These are phyloP conservation scores for Spodoptera frugiperda DNA, from an alignment of 1,140 invertebrate genomes.

Conservation along the genomic window DNA sequence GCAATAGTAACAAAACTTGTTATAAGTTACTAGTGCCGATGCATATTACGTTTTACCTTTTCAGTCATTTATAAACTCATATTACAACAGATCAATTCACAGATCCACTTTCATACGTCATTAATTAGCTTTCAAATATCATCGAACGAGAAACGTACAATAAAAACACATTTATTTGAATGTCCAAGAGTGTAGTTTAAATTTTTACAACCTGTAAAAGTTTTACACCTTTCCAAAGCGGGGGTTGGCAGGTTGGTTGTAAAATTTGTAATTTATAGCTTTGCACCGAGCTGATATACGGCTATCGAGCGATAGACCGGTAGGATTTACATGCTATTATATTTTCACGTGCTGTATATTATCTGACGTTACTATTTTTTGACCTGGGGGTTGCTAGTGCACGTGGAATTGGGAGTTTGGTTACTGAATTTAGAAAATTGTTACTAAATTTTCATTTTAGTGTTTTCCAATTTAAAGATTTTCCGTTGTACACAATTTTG, in stretches of 20 bases:
- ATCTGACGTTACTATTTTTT: neutral
- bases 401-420: neutral
- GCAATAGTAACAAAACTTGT: too few relatives aligned
- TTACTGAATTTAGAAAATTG: neutral
- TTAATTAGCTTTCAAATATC: neutral
- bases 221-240: conserved; percentile 34
- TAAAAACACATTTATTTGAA: conserved; percentile 12
- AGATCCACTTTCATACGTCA: too few relatives aligned
- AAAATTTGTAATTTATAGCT: conserved; percentile 28
- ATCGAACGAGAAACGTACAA: neutral
- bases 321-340: conserved; percentile 16
- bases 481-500: too few relatives aligned
- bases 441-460: too few relatives aligned
- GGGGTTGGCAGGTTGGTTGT: neutral
- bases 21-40: too few relatives aligned
- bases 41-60: too few relatives aligned
- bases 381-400: neutral
- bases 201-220: conserved; percentile 33
- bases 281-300: conserved; percentile 12
- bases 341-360: conserved; percentile 4
- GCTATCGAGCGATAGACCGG: neutral
- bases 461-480: too few relatives aligned
- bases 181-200: conserved; percentile 26
- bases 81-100: too few relatives aligned
- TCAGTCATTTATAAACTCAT: too few relatives aligned